Evolutionary conservation across 2,113 vertebrate species (phyloP), one percentile per base, ranked within the genome.

Genomic region (Dasyprocta punctata): DNA sequence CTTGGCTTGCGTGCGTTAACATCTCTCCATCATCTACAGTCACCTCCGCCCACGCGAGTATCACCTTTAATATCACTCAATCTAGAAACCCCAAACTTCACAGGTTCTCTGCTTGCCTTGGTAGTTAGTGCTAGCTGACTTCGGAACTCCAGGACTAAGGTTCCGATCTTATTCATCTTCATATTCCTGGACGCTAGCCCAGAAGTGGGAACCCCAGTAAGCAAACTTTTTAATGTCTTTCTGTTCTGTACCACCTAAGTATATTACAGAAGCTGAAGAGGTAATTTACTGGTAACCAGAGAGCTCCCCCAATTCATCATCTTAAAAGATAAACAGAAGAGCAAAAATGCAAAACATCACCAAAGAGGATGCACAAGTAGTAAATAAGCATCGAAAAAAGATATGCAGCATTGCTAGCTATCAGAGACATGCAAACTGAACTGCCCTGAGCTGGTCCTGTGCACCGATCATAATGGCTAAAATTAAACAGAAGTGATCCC

Each of bases 291-390:
- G 54, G 16, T 28, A 86, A 96, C 38, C 10, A 47, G 41, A 73
- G 58, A 17, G 17, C 10, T n/a, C 20, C 56, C 19, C 19, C 36
- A 56, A n/a, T 5, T 10, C 7, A 67, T 83, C 69, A 5, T 86
- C 16, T 22, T 28, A 86, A 92, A 85, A 90, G 38, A 90, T 49
- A 89, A 93, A 92, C 36, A 56, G n/a, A 56, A n/a, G 26, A 84
- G 24, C 61, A 63, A 92, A 90, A 92, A 56, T 41, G 8, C 71
- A 95, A 89, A 95, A 89, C 56, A 44, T 90, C 41, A 86, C 26
- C 94, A 86, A 56, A 75, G 38, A 52, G 73, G 16, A 81, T 16
- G 80, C 19, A 78, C 4, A 44, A 93, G 85, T 47, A 56, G 36
- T 16, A 95, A 94, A 90, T 73, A 94, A 49, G 80, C 20, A 71